phyloP scores from a whole-genome alignment of 2,113 vertebrate genomes.

The Brachyhypopomus occidentalis region DNA sequence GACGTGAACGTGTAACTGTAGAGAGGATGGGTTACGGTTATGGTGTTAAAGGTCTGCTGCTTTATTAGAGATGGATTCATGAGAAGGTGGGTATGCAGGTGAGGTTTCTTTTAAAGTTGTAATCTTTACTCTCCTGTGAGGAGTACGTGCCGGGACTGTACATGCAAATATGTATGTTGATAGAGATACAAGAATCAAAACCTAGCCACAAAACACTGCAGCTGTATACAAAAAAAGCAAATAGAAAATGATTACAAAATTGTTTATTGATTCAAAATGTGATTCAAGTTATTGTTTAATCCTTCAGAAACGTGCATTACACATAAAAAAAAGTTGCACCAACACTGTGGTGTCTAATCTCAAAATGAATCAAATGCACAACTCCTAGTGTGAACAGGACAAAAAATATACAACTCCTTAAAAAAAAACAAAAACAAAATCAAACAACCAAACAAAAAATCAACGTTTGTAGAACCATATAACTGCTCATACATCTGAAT shows the following conservation, averaged over 20 bases:
- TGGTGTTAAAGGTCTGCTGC: too few species aligned
- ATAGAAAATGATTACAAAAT: conserved; percentile 65
- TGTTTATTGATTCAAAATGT: conserved; percentile 72
- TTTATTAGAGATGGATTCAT: too few species aligned
- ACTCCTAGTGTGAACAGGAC: conserved; percentile 42
- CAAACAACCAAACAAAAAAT: too few species aligned
- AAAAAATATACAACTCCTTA: conserved; percentile 66
- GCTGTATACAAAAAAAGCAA: too few species aligned
- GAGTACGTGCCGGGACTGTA: too few species aligned
- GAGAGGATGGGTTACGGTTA: too few species aligned
- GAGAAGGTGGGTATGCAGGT: too few species aligned
- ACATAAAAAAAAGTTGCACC: conserved; percentile 51
- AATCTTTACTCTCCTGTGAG: too few species aligned
- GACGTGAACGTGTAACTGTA: neutral
- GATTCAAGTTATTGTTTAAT: conserved; percentile 56
- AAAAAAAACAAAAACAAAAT: neutral
- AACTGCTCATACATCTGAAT: neutral
- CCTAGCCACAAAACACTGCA: too few species aligned
- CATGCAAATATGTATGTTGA: too few species aligned
- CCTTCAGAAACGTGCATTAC: conserved; percentile 52
- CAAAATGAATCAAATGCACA: conserved; percentile 8
- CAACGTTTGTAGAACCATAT: neutral
- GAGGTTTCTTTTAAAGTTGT: too few species aligned
- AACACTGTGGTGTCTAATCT: conserved; percentile 33
- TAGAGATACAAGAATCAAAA: too few species aligned